phyloP scores from a whole-genome alignment of 2,888 invertebrate species.

The Zaprionus bogoriensis region DNA sequence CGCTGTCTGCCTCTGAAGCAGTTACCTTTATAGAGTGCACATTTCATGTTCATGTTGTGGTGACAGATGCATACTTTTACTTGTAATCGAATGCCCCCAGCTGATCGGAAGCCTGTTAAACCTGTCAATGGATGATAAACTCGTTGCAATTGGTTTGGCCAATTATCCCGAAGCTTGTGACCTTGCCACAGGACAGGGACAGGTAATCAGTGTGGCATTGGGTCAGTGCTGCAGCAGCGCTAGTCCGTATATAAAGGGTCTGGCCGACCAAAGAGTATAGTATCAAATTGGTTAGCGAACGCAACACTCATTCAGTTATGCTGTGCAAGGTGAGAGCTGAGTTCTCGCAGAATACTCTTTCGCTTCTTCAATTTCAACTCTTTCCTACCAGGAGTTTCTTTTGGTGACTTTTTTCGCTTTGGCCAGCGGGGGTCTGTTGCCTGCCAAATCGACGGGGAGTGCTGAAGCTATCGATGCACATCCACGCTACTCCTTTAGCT shows the following conservation, averaged over 20 bases:
- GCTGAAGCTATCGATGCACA: slow-evolving; percentile 75
- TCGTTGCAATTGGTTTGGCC: slow-evolving; percentile 38
- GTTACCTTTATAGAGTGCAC: no score
- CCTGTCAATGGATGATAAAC: slow-evolving; percentile 73
- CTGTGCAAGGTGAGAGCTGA: slow-evolving; percentile 65
- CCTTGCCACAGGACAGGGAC: slow-evolving; percentile 61
- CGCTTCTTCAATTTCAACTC: background rate
- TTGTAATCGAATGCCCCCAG: slow-evolving; percentile 9
- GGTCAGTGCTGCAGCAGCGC: slow-evolving; percentile 65
- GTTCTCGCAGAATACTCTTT: background rate
- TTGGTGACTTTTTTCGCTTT: slow-evolving; percentile 61
- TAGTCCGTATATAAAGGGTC: slow-evolving; percentile 57
- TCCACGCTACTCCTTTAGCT: slow-evolving; percentile 83
- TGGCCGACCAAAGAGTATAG: slow-evolving; percentile 24
- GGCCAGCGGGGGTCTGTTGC: slow-evolving; percentile 67
- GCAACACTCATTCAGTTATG: slow-evolving; percentile 51
- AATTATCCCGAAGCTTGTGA: slow-evolving; percentile 63
- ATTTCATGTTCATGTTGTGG: no score
- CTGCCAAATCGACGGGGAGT: slow-evolving; percentile 44
- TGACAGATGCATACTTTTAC: slow-evolving; percentile 18
- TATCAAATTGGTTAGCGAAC: no score
- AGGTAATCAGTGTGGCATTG: slow-evolving; percentile 64
- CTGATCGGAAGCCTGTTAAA: slow-evolving; percentile 66
- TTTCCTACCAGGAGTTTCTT: slow-evolving; percentile 27
- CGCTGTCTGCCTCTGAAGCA: no score